A percentile compares a stretch with the other conserved stretches of the same genome.
Conservation (phyloP, 64 coral and sea anemone genomes). For the Pocillopora verrucosa region DNA sequence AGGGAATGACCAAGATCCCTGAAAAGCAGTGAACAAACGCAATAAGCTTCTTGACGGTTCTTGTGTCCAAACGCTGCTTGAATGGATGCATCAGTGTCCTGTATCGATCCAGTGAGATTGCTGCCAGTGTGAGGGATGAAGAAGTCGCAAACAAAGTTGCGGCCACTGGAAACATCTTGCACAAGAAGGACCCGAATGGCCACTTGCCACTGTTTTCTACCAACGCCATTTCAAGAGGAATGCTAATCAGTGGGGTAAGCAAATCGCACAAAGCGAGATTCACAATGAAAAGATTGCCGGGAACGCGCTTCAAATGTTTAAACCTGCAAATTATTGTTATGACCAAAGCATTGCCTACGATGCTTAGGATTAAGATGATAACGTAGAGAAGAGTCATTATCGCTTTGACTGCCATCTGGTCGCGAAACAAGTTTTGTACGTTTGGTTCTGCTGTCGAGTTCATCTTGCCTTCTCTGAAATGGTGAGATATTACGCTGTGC, state of each 20-base stretch:
- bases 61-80: constrained; percentile 42
- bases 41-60: constrained; percentile 29
- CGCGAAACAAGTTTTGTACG: background rate
- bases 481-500: background rate
- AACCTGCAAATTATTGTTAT: constrained; percentile 28
- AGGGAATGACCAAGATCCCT: background rate
- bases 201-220: constrained; percentile 17
- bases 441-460: background rate
- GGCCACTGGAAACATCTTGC: constrained; percentile 41
- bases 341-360: constrained; percentile 32
- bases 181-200: constrained; percentile 15
- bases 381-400: constrained; percentile 44
- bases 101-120: constrained; percentile 53
- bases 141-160: constrained; percentile 37
- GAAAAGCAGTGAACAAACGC: constrained; percentile 7
- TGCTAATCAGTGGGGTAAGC: constrained; percentile 47
- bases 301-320: constrained; percentile 25
- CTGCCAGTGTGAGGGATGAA: constrained; percentile 45
- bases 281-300: constrained; percentile 43
- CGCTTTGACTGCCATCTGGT: constrained; percentile 38
- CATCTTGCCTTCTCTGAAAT: background rate
- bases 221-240: constrained; percentile 44
- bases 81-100: constrained; percentile 50
- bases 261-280: constrained; percentile 57
- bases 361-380: constrained; percentile 7